Evolutionary conservation across 2,797 vertebrate species (phyloP).

Genomic region (Columba guinea): DNA sequence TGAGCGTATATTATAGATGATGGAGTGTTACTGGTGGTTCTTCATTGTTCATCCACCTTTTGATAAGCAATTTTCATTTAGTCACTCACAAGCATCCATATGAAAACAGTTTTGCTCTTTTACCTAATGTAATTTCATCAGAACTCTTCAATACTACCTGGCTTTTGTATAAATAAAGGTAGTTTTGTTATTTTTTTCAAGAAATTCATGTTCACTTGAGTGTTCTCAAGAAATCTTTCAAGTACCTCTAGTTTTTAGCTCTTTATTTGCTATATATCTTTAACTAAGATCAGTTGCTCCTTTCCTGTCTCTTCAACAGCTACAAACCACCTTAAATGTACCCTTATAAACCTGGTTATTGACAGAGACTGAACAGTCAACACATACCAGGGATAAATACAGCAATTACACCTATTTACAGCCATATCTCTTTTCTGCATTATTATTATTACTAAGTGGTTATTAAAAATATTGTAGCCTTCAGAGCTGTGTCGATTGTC

Average conservation of each 20-base stretch:
- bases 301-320: neutral
- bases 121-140: neutral
- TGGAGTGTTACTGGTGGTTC: neutral
- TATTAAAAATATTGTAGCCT: conserved; percentile 40
- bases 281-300: neutral
- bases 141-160: neutral
- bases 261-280: neutral
- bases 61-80: neutral
- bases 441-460: conserved; percentile 7
- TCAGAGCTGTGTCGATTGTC: neutral
- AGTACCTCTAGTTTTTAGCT: neutral
- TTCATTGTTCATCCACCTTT: conserved; percentile 2
- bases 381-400: neutral
- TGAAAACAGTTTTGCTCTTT: conserved; percentile 13
- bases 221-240: neutral
- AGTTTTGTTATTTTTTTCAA: neutral
- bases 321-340: conserved; percentile 36
- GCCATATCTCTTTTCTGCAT: neutral
- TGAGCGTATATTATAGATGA: neutral
- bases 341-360: conserved; percentile 23
- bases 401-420: conserved; percentile 56
- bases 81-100: neutral
- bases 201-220: neutral
- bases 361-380: conserved; percentile 11
- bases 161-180: neutral